These are phyloP conservation scores for Eremobia ochroleuca DNA, from an alignment of 2,888 invertebrate genomes.

Conservation along the genomic window DNA sequence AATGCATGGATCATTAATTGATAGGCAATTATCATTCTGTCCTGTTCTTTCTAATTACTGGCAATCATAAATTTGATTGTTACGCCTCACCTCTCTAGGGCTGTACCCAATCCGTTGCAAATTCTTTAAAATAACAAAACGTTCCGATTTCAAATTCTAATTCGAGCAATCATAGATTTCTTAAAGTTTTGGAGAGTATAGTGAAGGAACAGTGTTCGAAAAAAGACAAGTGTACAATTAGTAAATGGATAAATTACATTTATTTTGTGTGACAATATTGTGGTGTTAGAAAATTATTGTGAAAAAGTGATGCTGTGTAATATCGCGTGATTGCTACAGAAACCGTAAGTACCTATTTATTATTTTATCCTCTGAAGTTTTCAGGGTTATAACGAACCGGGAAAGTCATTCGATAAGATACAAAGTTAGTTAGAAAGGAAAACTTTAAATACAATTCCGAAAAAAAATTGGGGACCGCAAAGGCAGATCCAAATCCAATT, in stretches of 20 bases:
- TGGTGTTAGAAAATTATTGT: slow-evolving; percentile 78
- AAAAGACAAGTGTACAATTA: slow-evolving; percentile 69
- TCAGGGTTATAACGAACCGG: background rate
- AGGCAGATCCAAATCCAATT: background rate
- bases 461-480: background rate
- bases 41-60: slow-evolving; percentile 84
- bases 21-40: slow-evolving; percentile 84
- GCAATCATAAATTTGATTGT: slow-evolving; percentile 79
- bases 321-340: slow-evolving; percentile 75
- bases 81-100: slow-evolving; percentile 69
- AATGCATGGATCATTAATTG: slow-evolving; percentile 84
- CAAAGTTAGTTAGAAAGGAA: background rate
- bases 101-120: slow-evolving; percentile 66
- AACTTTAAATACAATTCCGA: background rate
- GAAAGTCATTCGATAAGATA: background rate
- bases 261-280: slow-evolving; percentile 78
- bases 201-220: slow-evolving; percentile 69
- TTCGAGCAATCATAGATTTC: slow-evolving; percentile 56
- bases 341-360: slow-evolving; percentile 82
- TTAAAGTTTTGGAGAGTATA: slow-evolving; percentile 38
- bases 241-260: slow-evolving; percentile 54
- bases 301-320: slow-evolving; percentile 86
- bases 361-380: background rate
- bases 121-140: slow-evolving; percentile 60
- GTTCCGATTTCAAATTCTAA: slow-evolving; percentile 59